phyloP scores from a whole-genome alignment of 2,888 invertebrate species.

The Cerceris rybyensis region DNA sequence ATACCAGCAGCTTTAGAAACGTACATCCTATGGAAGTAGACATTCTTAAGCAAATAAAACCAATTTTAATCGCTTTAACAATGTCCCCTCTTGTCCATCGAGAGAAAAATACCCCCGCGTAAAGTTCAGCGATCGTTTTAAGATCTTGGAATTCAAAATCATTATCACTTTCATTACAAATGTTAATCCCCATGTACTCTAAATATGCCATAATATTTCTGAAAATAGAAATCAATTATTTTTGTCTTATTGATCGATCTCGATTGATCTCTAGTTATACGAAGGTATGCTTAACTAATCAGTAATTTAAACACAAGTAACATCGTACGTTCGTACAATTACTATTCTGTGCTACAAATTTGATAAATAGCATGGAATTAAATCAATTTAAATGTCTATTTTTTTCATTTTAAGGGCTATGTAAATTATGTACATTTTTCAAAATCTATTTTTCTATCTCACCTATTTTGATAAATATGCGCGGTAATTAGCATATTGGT shows the following conservation, averaged over 20 bases:
- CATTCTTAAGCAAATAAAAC: constrained; percentile 78
- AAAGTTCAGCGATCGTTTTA: constrained; percentile 81
- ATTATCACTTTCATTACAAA: constrained; percentile 79
- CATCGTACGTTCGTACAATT: no score
- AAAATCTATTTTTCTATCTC: constrained; percentile 1
- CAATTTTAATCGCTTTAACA: constrained; percentile 79
- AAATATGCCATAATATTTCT: constrained; percentile 74
- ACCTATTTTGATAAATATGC: constrained; percentile 74
- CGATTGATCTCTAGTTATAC: background rate
- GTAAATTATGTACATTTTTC: no score
- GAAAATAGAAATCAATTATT: background rate
- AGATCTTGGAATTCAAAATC: constrained; percentile 81
- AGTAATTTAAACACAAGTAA: no score
- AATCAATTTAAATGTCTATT: no score
- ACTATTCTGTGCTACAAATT: no score
- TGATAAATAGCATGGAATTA: no score
- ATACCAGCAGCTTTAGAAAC: constrained; percentile 72
- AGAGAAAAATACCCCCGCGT: constrained; percentile 81
- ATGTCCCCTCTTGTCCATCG: constrained; percentile 80
- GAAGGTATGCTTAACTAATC: background rate
- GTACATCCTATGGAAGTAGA: constrained; percentile 76
- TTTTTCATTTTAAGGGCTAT: no score
- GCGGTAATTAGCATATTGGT: constrained; percentile 82
- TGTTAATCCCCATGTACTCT: constrained; percentile 80
- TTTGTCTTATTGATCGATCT: background rate